Evolutionary conservation across 2,113 vertebrate species (phyloP).

Genomic region (Sapayoa aenigma): DNA sequence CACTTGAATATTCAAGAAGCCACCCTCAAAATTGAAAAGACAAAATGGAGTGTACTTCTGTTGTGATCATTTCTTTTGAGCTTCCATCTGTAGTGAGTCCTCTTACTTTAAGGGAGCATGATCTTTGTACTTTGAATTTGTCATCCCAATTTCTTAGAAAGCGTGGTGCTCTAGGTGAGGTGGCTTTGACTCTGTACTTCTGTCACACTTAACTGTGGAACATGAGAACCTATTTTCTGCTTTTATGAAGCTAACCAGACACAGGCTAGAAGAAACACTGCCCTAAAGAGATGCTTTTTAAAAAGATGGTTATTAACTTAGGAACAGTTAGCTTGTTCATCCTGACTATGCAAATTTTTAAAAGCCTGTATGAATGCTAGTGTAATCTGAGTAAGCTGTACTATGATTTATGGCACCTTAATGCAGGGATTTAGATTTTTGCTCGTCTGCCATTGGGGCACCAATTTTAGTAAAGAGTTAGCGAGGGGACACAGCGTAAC

Average conservation of each 20-base stretch:
- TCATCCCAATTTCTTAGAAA: background rate
- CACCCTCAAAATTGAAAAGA: background rate
- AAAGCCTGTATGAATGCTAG: slow-evolving; percentile 28
- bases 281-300: background rate
- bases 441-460: slow-evolving; percentile 51
- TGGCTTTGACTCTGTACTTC: background rate
- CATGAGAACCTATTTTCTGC: background rate
- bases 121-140: background rate
- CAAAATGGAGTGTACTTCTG: background rate
- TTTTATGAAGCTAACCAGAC: background rate
- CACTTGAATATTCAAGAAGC: background rate
- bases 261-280: background rate
- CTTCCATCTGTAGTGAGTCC: background rate
- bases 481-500: background rate
- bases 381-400: slow-evolving; percentile 49
- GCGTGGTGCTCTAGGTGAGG: background rate
- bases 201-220: background rate
- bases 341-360: slow-evolving; percentile 52
- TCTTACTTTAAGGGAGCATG: background rate
- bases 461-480: slow-evolving; percentile 68
- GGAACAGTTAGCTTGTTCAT: slow-evolving; percentile 35
- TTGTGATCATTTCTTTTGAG: background rate
- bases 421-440: slow-evolving; percentile 71
- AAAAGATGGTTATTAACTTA: background rate
- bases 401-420: slow-evolving; percentile 63